These are phyloP conservation scores for Halocynthia aurantium DNA, from an alignment of 23 tunicate genomes.

Conservation along the genomic window DNA sequence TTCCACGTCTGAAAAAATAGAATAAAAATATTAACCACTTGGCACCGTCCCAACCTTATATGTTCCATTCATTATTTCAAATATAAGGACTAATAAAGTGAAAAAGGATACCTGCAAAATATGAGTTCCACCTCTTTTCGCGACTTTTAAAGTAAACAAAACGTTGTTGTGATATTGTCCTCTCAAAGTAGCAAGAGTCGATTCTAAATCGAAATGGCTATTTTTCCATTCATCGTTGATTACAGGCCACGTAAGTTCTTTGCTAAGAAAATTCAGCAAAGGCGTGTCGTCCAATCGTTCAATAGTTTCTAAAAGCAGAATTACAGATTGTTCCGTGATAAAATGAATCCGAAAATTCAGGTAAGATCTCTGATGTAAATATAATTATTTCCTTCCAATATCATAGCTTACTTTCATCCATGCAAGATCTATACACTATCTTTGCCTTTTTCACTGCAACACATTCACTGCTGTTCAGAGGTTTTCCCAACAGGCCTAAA, in stretches of 20 bases:
- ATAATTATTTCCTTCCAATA: neutral
- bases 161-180: constrained; percentile 54
- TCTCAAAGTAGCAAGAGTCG: constrained; percentile 51
- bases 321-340: neutral
- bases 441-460: constrained; percentile 56
- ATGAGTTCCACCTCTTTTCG: constrained; percentile 18
- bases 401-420: constrained; percentile 47
- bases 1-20: constrained; percentile 51
- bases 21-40: neutral
- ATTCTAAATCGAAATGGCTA: constrained; percentile 41
- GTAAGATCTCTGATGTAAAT: neutral
- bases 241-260: constrained; percentile 74
- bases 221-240: constrained; percentile 26
- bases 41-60: neutral
- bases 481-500: constrained; percentile 32
- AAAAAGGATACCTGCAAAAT: constrained; percentile 36
- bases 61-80: too few species aligned
- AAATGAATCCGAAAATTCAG: neutral
- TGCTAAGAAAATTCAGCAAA: constrained; percentile 35
- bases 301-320: neutral
- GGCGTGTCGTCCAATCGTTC: constrained; percentile 13
- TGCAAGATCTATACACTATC: constrained; percentile 57
- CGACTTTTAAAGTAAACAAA: constrained; percentile 24
- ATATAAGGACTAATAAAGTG: too few species aligned
- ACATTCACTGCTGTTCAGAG: constrained; percentile 18